phyloP scores from a whole-genome alignment of 2,797 vertebrate species.

The Chlorospingus semifuscus region DNA sequence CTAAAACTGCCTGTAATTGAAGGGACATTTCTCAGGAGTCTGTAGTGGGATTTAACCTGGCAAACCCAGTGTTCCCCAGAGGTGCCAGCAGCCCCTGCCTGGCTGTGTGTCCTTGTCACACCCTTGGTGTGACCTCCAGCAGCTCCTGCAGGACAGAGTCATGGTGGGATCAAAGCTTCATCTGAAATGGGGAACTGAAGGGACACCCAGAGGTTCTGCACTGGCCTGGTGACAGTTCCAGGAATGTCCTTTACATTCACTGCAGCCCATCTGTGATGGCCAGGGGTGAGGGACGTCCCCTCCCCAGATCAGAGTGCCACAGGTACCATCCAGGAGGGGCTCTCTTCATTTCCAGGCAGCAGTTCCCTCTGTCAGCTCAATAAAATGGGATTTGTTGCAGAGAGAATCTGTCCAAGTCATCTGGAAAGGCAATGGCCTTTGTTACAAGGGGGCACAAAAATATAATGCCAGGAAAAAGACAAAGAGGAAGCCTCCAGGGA shows the following conservation, averaged over 20 bases:
- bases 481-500: neutral
- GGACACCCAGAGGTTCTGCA: neutral
- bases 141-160: neutral
- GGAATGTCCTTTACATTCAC: neutral
- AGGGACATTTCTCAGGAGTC: neutral
- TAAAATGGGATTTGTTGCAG: constrained; percentile 20
- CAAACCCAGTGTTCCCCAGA: neutral
- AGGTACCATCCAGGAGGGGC: neutral
- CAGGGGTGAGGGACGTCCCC: neutral
- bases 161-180: neutral
- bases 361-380: neutral
- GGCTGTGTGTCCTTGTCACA: neutral
- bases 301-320: neutral
- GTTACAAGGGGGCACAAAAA: neutral
- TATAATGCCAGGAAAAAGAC: neutral
- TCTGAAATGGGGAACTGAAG: neutral
- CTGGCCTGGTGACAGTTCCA: accelerated
- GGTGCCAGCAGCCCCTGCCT: neutral
- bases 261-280: neutral
- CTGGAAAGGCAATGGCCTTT: neutral
- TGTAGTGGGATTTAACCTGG: neutral
- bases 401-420: neutral
- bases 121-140: neutral
- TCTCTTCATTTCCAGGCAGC: neutral
- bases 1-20: neutral